A percentile compares a stretch with the other conserved stretches of the same genome.
These are phyloP conservation scores for Pseudomyrmex dendroicus DNA, from an alignment of 1,140 invertebrate species.

Conservation along the genomic window DNA sequence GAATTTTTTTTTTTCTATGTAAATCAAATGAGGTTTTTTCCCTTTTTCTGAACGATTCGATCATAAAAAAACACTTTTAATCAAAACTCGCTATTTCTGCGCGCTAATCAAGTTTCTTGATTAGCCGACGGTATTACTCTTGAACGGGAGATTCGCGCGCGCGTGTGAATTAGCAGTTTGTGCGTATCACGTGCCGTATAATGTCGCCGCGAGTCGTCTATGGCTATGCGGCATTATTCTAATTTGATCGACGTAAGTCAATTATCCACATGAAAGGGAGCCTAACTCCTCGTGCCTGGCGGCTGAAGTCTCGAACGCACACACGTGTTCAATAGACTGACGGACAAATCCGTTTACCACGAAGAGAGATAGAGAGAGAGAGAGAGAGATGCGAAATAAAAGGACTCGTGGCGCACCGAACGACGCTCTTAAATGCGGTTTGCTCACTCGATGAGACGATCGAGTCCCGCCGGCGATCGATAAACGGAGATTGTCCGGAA, in stretches of 20 bases:
- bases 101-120: background rate
- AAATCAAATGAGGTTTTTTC: too few species aligned
- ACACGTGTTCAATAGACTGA: constrained; percentile 45
- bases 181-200: background rate
- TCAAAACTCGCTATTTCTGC: too few species aligned
- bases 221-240: constrained; percentile 33
- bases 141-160: background rate
- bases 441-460: background rate
- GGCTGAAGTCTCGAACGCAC: constrained; percentile 28
- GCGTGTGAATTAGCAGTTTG: background rate
- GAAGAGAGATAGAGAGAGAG: constrained; percentile 29
- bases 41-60: too few species aligned
- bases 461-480: background rate
- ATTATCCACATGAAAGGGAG: constrained; percentile 55
- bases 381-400: constrained; percentile 48
- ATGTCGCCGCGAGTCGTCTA: background rate
- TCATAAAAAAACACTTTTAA: too few species aligned
- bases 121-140: background rate
- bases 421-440: constrained; percentile 40
- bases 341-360: constrained; percentile 58
- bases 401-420: constrained; percentile 17
- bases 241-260: constrained; percentile 60
- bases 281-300: constrained; percentile 51
- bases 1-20: too few species aligned
- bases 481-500: background rate